These are phyloP conservation scores for Pomacea maculata DNA, from an alignment of 1,140 invertebrate genomes.

Conservation along the genomic window DNA sequence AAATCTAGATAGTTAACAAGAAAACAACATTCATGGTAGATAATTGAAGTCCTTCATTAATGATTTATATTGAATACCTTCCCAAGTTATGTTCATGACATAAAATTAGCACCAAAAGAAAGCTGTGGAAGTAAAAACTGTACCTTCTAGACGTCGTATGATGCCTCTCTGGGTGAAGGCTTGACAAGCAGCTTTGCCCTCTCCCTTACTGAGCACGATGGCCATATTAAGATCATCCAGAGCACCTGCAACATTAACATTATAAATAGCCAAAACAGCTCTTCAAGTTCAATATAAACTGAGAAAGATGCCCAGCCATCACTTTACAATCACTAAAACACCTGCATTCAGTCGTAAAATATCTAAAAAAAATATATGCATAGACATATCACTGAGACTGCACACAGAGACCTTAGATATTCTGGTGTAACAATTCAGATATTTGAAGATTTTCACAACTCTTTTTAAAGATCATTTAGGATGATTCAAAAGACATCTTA, in stretches of 20 bases:
- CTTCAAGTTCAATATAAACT: neutral
- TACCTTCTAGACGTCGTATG: constrained; percentile 72
- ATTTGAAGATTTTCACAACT: too few species aligned
- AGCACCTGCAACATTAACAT: constrained; percentile 71
- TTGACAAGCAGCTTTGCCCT: constrained; percentile 74
- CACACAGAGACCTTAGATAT: neutral
- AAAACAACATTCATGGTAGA: neutral
- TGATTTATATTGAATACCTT: neutral
- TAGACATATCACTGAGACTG: neutral
- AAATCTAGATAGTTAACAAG: neutral
- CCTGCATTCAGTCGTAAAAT: neutral
- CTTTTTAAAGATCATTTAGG: too few species aligned
- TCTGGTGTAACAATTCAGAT: neutral
- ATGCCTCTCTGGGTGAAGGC: constrained; percentile 84
- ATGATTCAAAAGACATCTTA: too few species aligned
- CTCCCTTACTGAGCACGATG: constrained; percentile 71
- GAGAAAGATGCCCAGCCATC: too few species aligned
- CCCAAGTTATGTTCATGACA: neutral
- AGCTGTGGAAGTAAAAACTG: neutral
- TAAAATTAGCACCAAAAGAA: neutral
- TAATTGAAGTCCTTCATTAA: neutral
- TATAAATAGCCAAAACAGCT: neutral
- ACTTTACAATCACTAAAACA: too few species aligned
- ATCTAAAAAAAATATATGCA: neutral
- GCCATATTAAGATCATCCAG: constrained; percentile 79